Evolutionary conservation across 2,888 invertebrate species (phyloP).

Genomic region (Amiota minor): DNA sequence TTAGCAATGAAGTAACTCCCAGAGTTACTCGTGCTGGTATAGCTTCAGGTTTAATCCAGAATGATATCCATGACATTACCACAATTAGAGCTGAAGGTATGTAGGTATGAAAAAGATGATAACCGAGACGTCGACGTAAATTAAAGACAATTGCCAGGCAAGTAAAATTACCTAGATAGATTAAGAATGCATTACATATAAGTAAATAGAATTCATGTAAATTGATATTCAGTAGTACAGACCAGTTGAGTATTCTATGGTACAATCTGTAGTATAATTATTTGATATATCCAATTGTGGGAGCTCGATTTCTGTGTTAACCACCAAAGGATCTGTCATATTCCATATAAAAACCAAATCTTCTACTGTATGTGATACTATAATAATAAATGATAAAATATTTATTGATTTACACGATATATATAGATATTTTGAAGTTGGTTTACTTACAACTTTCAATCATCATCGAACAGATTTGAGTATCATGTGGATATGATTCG

Average conservation of each 20-base stretch:
- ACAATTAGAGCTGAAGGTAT: conserved; percentile 93
- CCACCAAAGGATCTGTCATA: conserved; percentile 89
- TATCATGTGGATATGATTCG: conserved; percentile 93
- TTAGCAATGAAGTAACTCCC: conserved; percentile 89
- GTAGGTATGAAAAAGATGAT: conserved; percentile 93
- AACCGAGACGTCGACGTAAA: conserved; percentile 86
- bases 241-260: conserved; percentile 90
- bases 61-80: conserved; percentile 96
- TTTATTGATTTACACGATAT: no score
- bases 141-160: conserved; percentile 92
- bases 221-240: not conserved
- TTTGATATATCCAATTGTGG: conserved; percentile 89
- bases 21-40: conserved; percentile 92
- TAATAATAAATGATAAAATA: not conserved
- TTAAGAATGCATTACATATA: not conserved
- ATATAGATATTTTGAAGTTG: not conserved
- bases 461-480: conserved; percentile 94
- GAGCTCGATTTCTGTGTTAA: conserved; percentile 90
- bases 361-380: conserved; percentile 94
- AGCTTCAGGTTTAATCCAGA: conserved; percentile 95
- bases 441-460: conserved; percentile 90
- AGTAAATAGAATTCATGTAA: not conserved
- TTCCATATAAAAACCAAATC: conserved; percentile 96
- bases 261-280: conserved; percentile 92
- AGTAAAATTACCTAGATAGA: conserved; percentile 86